A percentile compares a stretch with the other conserved stretches of the same genome.
Conservation (phyloP, 2,888 invertebrate species). For the Chymomyza procnemis region DNA sequence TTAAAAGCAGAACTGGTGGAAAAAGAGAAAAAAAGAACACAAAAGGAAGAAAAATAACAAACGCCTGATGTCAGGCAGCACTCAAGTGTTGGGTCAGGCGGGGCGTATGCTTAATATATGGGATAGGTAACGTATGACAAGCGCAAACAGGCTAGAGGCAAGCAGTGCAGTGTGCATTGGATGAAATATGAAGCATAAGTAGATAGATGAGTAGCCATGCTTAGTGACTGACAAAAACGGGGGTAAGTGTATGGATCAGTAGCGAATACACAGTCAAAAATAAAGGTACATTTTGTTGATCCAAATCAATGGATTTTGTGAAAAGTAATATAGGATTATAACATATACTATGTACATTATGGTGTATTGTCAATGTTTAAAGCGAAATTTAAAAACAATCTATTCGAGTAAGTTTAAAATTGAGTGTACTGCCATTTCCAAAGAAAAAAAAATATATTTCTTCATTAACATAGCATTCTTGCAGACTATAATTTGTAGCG, state of each 20-base stretch:
- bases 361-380: too few species aligned
- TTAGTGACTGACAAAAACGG: conserved; percentile 11
- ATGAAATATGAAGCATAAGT: conserved; percentile 61
- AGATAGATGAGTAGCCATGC: conserved; percentile 56
- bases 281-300: not conserved
- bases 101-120: conserved; percentile 47
- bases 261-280: not conserved
- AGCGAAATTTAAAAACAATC: too few species aligned
- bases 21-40: not conserved
- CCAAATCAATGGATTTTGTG: too few species aligned
- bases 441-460: too few species aligned
- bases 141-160: not conserved
- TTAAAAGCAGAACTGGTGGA: conserved; percentile 17
- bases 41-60: not conserved
- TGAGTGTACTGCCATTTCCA: too few species aligned
- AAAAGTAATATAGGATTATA: not conserved
- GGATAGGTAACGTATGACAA: not conserved
- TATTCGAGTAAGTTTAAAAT: too few species aligned
- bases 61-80: conserved; percentile 1
- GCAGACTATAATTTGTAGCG: too few species aligned
- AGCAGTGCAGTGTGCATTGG: conserved; percentile 30
- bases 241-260: not conserved
- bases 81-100: conserved; percentile 16
- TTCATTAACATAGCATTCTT: too few species aligned
- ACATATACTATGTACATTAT: too few species aligned